A percentile compares a stretch with the other conserved stretches of the same genome.
phyloP scores from a whole-genome alignment of 2,113 vertebrate species.

The Hippolais icterina region DNA sequence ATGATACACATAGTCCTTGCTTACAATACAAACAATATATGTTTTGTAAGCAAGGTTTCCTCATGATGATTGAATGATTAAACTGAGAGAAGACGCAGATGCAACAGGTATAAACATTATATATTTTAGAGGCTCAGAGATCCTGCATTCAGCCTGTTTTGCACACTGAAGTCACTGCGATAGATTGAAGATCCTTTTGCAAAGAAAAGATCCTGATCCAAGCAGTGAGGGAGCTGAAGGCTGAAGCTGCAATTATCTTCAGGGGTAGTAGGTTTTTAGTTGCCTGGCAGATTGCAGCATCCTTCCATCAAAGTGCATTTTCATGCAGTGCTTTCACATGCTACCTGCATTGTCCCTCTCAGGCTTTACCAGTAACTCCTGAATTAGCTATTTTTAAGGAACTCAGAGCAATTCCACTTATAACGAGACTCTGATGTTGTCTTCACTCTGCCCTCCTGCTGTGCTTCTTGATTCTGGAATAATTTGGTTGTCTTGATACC shows the following conservation, averaged over 20 bases:
- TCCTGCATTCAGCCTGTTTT: neutral
- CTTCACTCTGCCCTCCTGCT: neutral
- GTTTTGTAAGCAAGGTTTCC: neutral
- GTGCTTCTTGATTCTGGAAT: neutral
- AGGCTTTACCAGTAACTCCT: neutral
- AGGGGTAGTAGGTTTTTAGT: neutral
- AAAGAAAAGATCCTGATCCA: neutral
- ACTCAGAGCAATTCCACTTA: neutral
- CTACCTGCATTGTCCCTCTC: neutral
- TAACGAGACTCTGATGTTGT: neutral
- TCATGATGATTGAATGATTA: neutral
- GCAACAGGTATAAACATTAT: neutral
- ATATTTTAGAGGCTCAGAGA: neutral
- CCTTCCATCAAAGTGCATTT: neutral
- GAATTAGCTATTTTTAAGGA: neutral
- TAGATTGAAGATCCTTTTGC: neutral
- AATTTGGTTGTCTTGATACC: neutral
- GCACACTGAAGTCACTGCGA: neutral
- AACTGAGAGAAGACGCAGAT: neutral
- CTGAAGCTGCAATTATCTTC: neutral
- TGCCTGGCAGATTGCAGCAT: neutral
- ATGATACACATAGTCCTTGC: neutral
- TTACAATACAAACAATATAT: neutral
- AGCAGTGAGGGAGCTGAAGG: neutral
- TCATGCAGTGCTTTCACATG: neutral